Evolutionary conservation across 2,797 vertebrate genomes (phyloP), one percentile per base, ranked within the genome.

Genomic region (Eurystomus glaucurus): DNA sequence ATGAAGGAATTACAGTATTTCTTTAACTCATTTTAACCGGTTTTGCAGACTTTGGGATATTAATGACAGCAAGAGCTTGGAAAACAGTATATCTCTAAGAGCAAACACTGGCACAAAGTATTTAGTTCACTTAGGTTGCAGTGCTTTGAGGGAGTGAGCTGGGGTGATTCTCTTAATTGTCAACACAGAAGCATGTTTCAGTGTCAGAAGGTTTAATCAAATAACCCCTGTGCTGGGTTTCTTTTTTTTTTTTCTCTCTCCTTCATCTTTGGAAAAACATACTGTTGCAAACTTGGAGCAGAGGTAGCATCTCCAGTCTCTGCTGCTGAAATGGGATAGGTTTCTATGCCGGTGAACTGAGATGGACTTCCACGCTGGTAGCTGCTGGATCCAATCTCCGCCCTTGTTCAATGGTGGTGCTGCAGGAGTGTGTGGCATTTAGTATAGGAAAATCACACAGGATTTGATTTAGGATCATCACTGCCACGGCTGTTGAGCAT

Each of bases 321-420:
- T 86, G 16, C 26, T 70, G 20, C 41, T 90, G 52, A 72, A 64
- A 39, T 2, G 1, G 21, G 4, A 45, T 6, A 25, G 21, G 41
- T 11, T 79, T 57, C 28, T 33, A 5, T 14, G 25, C 29, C 46
- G 9, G 11, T 55, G 43, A 11, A 57, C 29, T 1, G 3, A 8
- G 22, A 68, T n/a, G 19, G 23, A 13, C 9, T 68, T 93, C 52
- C 14, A 14, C 7, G 9, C 13, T 41, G 13, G 17, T 60, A 46
- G 21, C n/a, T 57, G 37, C n/a, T 58, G 39, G 55, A 78, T 10
- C 22, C 0, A 0, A 16, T 46, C 43, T 55, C 9, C 3, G 15
- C 20, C 0, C 0, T 37, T 52, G 22, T 41, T 61, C 37, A 52
- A 10, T 15, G 39, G 9, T 0, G 0, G 18, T 48, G 51, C n/a